Evolutionary conservation across 2,113 vertebrate genomes (phyloP).

Genomic region (Myiopsitta monachus): DNA sequence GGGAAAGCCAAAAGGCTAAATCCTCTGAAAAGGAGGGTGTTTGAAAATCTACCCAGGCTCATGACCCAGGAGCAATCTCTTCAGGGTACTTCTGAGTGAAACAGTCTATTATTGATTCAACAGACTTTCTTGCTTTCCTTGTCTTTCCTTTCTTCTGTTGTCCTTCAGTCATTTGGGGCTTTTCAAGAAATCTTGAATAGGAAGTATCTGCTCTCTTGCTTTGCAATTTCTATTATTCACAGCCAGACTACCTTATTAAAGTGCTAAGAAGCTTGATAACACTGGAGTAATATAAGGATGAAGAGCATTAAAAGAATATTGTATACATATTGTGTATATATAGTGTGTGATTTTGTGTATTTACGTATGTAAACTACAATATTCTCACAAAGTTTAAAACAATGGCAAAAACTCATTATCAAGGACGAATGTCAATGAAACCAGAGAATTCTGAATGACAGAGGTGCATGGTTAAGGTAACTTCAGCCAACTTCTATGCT

Average conservation of each 20-base stretch:
- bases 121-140: slow-evolving; percentile 35
- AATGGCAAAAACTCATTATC: neutral
- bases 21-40: slow-evolving; percentile 17
- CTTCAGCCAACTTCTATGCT: neutral
- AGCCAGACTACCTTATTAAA: neutral
- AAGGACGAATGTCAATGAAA: neutral
- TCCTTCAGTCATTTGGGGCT: slow-evolving; percentile 36
- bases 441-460: neutral
- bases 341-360: neutral
- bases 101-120: slow-evolving; percentile 59
- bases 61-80: slow-evolving; percentile 27
- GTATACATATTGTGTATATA: neutral
- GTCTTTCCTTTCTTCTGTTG: slow-evolving; percentile 29
- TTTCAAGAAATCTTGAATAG: slow-evolving; percentile 20
- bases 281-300: neutral
- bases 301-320: neutral
- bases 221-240: neutral
- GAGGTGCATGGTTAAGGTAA: neutral
- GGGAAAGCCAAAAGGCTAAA: slow-evolving; percentile 55
- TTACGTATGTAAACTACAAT: neutral
- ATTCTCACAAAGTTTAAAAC: neutral
- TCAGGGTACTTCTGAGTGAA: slow-evolving; percentile 32
- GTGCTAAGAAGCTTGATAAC: neutral
- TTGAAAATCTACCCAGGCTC: slow-evolving; percentile 41
- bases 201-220: neutral